Evolutionary conservation across 2,797 vertebrate species (phyloP).

Genomic region (Capromys pilorides): DNA sequence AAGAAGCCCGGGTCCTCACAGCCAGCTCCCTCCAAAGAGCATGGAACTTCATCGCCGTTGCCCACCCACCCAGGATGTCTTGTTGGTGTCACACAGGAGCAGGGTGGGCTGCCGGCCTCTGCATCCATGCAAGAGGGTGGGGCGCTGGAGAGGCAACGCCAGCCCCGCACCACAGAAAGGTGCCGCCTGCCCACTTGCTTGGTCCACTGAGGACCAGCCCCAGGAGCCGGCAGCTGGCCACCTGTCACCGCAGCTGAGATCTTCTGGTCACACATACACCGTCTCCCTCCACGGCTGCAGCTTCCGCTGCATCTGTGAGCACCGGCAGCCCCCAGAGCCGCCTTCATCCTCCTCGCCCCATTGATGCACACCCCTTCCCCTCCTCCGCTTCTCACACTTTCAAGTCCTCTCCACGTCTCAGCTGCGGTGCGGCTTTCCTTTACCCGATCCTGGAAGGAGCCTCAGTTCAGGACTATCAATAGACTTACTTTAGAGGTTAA

Average conservation of each 20-base stretch:
- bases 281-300: neutral
- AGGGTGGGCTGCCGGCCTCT: rapidly evolving
- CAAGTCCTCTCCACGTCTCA: neutral
- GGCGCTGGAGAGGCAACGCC: too few relatives aligned
- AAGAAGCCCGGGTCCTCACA: neutral
- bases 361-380: too few relatives aligned
- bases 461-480: rapidly evolving
- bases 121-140: rapidly evolving
- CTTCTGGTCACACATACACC: neutral
- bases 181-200: neutral
- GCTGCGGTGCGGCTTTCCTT: neutral
- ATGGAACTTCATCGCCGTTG: neutral
- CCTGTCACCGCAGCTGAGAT: neutral
- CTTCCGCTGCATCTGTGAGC: neutral
- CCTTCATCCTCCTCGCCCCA: rapidly evolving
- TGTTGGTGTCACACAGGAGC: neutral
- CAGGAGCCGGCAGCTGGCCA: neutral
- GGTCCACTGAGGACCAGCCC: rapidly evolving
- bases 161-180: rapidly evolving
- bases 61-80: neutral
- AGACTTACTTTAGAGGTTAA: neutral
- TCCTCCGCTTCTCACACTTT: neutral
- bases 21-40: neutral
- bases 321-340: neutral
- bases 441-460: neutral